Percentiles rank a stretch among this genome's conserved stretches.
These are phyloP conservation scores for Enteromius paludinosus DNA, from an alignment of 2,797 vertebrate genomes.

Conservation along the genomic window DNA sequence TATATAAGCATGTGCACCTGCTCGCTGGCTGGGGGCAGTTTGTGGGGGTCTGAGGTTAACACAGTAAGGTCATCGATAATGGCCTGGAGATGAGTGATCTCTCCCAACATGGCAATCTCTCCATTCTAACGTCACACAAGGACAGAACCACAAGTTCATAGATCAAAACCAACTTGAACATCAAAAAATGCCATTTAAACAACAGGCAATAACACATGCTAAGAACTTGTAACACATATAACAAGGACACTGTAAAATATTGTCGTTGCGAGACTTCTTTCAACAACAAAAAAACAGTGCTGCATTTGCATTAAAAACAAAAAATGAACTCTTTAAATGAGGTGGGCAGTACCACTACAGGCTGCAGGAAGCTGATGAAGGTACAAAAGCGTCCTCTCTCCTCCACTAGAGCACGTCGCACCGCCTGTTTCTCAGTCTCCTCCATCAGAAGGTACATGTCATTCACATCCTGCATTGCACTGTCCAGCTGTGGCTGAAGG, in stretches of 20 bases:
- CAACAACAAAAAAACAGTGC: neutral
- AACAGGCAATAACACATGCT: neutral
- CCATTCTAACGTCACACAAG: slow-evolving; percentile 80
- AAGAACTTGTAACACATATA: neutral
- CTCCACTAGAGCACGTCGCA: slow-evolving; percentile 92
- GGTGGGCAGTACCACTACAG: slow-evolving; percentile 86
- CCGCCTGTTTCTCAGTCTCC: slow-evolving; percentile 96
- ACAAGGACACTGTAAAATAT: no score
- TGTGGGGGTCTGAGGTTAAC: slow-evolving; percentile 93
- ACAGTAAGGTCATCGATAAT: slow-evolving; percentile 96
- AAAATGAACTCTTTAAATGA: neutral
- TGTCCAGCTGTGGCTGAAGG: slow-evolving; percentile 95
- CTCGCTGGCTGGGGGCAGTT: slow-evolving; percentile 94
- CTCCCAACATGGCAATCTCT: slow-evolving; percentile 96
- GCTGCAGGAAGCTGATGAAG: slow-evolving; percentile 92
- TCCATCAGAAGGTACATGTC: slow-evolving; percentile 98
- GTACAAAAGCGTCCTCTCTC: slow-evolving; percentile 95
- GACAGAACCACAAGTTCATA: slow-evolving; percentile 1
- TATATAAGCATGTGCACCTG: slow-evolving; percentile 78
- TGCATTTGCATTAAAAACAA: neutral
- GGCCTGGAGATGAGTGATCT: slow-evolving; percentile 97
- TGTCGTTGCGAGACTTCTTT: no score
- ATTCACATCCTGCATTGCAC: slow-evolving; percentile 93
- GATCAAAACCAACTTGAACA: neutral
- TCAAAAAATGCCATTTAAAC: neutral